These are phyloP conservation scores for Drosophila dunni DNA, from an alignment of 1,140 invertebrate species.

Conservation along the genomic window DNA sequence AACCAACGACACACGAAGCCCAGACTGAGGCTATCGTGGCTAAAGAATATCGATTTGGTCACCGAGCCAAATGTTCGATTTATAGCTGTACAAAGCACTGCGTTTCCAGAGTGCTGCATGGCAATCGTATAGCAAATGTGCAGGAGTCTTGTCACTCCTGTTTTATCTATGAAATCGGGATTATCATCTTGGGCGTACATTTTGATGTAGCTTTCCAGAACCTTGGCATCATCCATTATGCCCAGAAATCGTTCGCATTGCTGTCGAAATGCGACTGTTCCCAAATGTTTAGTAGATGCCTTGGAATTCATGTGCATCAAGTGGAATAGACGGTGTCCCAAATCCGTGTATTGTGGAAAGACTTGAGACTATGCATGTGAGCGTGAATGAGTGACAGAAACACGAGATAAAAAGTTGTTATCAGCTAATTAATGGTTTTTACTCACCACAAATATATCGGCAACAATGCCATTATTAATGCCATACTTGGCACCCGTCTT, in stretches of 20 bases:
- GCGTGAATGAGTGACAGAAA: constrained; percentile 12
- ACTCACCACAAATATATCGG: constrained; percentile 87
- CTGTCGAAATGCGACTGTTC: constrained; percentile 87
- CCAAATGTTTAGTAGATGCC: constrained; percentile 87
- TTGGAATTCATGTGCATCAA: constrained; percentile 87
- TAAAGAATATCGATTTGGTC: constrained; percentile 91
- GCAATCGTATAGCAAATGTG: constrained; percentile 90
- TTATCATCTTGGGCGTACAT: constrained; percentile 86
- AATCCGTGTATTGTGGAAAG: constrained; percentile 91
- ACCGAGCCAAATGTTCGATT: constrained; percentile 89
- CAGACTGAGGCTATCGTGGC: constrained; percentile 89
- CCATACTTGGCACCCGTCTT: constrained; percentile 87
- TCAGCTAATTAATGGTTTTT: constrained; percentile 51
- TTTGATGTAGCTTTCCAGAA: constrained; percentile 89
- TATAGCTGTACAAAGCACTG: constrained; percentile 86
- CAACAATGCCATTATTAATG: constrained; percentile 88
- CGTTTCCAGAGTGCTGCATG: constrained; percentile 89
- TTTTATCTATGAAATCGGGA: constrained; percentile 83
- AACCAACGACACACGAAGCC: constrained; percentile 93
- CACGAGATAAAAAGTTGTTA: constrained; percentile 36
- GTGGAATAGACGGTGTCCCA: constrained; percentile 88
- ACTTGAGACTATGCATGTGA: constrained; percentile 87
- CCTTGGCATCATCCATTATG: constrained; percentile 88
- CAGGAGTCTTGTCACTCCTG: constrained; percentile 87
- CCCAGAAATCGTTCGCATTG: constrained; percentile 90